Conservation (phyloP, 2,113 vertebrate genomes). For the Boleophthalmus pectinirostris region DNA sequence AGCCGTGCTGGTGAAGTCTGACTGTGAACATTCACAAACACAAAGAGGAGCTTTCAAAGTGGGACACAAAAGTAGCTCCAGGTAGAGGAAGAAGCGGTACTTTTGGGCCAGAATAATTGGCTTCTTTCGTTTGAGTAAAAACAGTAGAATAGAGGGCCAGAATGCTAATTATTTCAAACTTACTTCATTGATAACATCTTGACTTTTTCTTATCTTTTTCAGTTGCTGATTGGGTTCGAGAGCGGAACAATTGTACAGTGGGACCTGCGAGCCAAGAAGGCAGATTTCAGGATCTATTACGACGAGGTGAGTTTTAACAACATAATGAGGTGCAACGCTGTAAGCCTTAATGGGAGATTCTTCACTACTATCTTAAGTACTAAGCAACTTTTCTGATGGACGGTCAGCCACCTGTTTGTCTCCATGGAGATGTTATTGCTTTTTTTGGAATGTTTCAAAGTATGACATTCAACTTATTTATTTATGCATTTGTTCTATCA, state of each 20-base stretch:
- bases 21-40: not conserved
- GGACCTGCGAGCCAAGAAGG: conserved; percentile 93
- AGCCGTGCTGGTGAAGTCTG: not conserved
- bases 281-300: conserved; percentile 94
- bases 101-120: conserved; percentile 8
- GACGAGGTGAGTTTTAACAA: conserved; percentile 86
- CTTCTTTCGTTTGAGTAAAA: not conserved
- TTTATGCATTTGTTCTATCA: no score
- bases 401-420: no score
- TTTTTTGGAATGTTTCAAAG: no score
- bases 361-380: no score
- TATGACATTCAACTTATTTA: no score
- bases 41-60: not conserved
- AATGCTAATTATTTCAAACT: conserved; percentile 6
- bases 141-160: not conserved
- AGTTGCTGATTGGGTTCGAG: conserved; percentile 97
- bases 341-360: not conserved
- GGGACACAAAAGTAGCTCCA: not conserved
- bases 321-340: not conserved
- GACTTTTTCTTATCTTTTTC: conserved; percentile 25
- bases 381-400: not conserved
- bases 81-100: not conserved
- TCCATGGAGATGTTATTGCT: no score
- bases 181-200: not conserved
- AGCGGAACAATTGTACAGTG: conserved; percentile 94